phyloP scores from a whole-genome alignment of 2,888 invertebrate genomes.

The Acrocyrtus sp. region DNA sequence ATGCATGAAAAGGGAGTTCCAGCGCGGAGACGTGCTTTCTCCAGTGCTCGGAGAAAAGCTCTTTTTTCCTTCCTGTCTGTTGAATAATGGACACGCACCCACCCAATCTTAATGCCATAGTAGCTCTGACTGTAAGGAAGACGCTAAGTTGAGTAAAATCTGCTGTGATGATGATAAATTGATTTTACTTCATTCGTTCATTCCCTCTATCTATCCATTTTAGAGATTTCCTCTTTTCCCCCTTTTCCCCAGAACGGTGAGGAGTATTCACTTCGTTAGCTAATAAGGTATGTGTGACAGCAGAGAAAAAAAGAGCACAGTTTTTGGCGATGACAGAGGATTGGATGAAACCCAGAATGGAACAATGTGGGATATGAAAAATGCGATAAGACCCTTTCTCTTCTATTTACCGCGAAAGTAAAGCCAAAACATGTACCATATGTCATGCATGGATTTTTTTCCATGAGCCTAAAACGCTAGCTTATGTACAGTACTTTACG shows the following conservation, averaged over 20 bases:
- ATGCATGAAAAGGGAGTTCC: too few relatives aligned
- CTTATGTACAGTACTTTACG: too few relatives aligned
- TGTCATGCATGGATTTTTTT: constrained; percentile 14
- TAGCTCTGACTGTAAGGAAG: too few relatives aligned
- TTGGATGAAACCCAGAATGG: constrained; percentile 16
- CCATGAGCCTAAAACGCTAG: too few relatives aligned
- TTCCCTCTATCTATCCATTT: constrained; percentile 24
- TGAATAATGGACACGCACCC: constrained; percentile 28
- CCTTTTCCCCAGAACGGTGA: constrained; percentile 9
- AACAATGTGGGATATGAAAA: neutral
- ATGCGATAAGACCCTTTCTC: constrained; percentile 10
- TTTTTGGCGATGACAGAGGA: constrained; percentile 34
- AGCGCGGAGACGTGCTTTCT: too few relatives aligned
- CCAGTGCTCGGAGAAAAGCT: too few relatives aligned
- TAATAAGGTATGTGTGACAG: too few relatives aligned
- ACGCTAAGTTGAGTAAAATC: constrained; percentile 21
- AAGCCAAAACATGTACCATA: constrained; percentile 14
- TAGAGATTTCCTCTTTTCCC: constrained; percentile 15
- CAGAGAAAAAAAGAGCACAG: neutral
- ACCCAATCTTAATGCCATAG: neutral
- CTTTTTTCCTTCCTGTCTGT: constrained; percentile 1
- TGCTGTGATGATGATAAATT: constrained; percentile 35
- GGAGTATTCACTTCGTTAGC: neutral
- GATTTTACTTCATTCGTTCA: constrained; percentile 37
- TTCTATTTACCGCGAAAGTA: neutral